Percentiles rank a stretch among this genome's conserved stretches.
Evolutionary conservation across 2,888 invertebrate genomes (phyloP).

Genomic region (Morinoia aosen): DNA sequence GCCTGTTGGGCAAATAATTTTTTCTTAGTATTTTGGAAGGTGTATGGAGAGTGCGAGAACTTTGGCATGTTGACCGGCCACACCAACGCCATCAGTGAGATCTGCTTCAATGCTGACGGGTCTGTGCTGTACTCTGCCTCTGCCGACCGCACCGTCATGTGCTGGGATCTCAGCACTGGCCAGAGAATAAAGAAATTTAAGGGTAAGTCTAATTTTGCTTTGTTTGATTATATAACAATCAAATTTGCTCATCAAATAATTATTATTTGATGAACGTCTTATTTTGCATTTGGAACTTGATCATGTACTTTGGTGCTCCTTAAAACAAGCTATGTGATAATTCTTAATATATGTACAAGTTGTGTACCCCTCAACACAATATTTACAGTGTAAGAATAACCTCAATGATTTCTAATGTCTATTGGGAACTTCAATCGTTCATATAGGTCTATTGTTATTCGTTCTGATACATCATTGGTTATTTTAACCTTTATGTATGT

Average conservation of each 20-base stretch:
- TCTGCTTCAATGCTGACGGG: constrained; percentile 87
- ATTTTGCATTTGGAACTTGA: too few species aligned
- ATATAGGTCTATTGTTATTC: too few species aligned
- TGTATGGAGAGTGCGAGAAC: constrained; percentile 98
- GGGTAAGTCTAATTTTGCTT: constrained; percentile 73
- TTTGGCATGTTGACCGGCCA: constrained; percentile 94
- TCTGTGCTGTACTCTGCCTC: constrained; percentile 89
- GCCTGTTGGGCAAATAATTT: not conserved
- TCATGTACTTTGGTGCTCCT: too few species aligned
- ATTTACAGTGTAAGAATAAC: too few species aligned
- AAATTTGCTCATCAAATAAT: not conserved
- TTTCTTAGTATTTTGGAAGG: constrained; percentile 76
- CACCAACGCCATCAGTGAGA: constrained; percentile 94
- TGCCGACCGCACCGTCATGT: constrained; percentile 93
- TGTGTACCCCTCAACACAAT: too few species aligned
- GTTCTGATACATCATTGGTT: too few species aligned
- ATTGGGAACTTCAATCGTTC: too few species aligned
- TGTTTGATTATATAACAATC: not conserved
- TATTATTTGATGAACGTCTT: too few species aligned
- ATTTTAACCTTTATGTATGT: too few species aligned
- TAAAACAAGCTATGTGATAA: too few species aligned
- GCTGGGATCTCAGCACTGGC: constrained; percentile 95
- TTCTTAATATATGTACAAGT: too few species aligned
- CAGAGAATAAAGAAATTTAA: constrained; percentile 90
- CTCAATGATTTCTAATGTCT: too few species aligned